These are phyloP conservation scores for Acrossocheilus fasciatus DNA, from an alignment of 2,797 vertebrate species.

Conservation along the genomic window DNA sequence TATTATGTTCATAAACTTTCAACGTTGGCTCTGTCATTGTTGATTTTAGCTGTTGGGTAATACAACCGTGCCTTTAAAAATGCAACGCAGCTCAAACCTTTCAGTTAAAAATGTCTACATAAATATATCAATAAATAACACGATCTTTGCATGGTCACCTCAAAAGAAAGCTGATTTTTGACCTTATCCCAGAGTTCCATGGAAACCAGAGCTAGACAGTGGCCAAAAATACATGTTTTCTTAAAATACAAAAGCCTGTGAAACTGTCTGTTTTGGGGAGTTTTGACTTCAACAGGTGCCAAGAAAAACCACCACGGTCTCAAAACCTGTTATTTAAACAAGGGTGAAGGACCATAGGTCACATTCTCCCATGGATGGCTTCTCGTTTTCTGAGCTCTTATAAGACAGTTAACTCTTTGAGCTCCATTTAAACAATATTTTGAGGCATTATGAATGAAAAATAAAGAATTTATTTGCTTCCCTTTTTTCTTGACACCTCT, in stretches of 20 bases:
- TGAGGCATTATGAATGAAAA: not conserved
- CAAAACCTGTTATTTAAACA: constrained; percentile 65
- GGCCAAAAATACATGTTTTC: constrained; percentile 64
- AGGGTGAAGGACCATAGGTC: constrained; percentile 58
- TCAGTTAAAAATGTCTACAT: constrained; percentile 42
- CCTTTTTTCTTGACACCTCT: not conserved
- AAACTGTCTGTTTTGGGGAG: constrained; percentile 62
- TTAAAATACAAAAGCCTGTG: constrained; percentile 66
- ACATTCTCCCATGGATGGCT: constrained; percentile 54
- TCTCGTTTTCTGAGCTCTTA: constrained; percentile 47
- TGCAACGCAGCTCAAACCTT: constrained; percentile 22
- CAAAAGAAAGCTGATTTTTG: constrained; percentile 44
- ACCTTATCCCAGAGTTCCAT: constrained; percentile 56
- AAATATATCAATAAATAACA: constrained; percentile 52
- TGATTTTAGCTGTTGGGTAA: constrained; percentile 44
- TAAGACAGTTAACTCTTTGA: constrained; percentile 46
- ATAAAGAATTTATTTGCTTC: not conserved
- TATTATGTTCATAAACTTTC: constrained; percentile 45
- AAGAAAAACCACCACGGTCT: constrained; percentile 67
- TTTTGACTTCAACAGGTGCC: constrained; percentile 61
- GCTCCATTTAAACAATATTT: not conserved
- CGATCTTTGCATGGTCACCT: constrained; percentile 45
- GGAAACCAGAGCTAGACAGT: constrained; percentile 53
- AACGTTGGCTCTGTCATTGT: constrained; percentile 21
- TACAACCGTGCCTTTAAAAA: constrained; percentile 37